phyloP scores from a whole-genome alignment of 2,113 vertebrate genomes.

The Parus major region DNA sequence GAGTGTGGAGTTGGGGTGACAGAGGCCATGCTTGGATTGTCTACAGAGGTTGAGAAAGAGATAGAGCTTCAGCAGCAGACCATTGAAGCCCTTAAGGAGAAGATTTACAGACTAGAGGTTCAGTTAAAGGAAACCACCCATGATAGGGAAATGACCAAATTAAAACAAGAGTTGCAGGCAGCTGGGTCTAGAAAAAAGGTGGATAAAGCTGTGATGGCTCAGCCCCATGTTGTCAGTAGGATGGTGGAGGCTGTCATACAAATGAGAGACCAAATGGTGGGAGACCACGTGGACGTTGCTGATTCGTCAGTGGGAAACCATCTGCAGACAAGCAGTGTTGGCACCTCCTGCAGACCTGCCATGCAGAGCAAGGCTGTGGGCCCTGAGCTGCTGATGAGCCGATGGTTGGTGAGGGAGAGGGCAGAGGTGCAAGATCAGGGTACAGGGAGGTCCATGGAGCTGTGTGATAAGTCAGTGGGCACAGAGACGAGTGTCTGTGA shows the following conservation, averaged over 20 bases:
- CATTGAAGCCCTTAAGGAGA: constrained; percentile 91
- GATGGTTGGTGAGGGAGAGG: constrained; percentile 83
- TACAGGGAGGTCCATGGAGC: constrained; percentile 65
- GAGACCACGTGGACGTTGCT: constrained; percentile 71
- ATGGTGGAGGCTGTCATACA: constrained; percentile 81
- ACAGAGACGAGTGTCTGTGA: constrained; percentile 73
- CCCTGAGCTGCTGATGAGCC: constrained; percentile 82
- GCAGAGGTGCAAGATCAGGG: constrained; percentile 76
- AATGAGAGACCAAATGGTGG: constrained; percentile 83
- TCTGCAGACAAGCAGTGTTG: constrained; percentile 61
- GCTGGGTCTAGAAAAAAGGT: constrained; percentile 87
- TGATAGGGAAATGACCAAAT: constrained; percentile 92
- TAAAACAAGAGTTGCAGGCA: constrained; percentile 91
- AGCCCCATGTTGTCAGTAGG: constrained; percentile 79
- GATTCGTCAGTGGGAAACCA: constrained; percentile 72
- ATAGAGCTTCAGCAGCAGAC: constrained; percentile 94
- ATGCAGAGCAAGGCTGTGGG: constrained; percentile 61
- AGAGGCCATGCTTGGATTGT: constrained; percentile 90
- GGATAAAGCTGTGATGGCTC: constrained; percentile 84
- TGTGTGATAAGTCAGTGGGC: constrained; percentile 72
- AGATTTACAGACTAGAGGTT: constrained; percentile 91
- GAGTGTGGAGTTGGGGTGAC: constrained; percentile 82
- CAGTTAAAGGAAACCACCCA: constrained; percentile 92
- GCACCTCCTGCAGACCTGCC: constrained; percentile 77
- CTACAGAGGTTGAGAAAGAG: constrained; percentile 86